Evolutionary conservation across 2,888 invertebrate genomes (phyloP).

Genomic region (Cloeon dipterum): DNA sequence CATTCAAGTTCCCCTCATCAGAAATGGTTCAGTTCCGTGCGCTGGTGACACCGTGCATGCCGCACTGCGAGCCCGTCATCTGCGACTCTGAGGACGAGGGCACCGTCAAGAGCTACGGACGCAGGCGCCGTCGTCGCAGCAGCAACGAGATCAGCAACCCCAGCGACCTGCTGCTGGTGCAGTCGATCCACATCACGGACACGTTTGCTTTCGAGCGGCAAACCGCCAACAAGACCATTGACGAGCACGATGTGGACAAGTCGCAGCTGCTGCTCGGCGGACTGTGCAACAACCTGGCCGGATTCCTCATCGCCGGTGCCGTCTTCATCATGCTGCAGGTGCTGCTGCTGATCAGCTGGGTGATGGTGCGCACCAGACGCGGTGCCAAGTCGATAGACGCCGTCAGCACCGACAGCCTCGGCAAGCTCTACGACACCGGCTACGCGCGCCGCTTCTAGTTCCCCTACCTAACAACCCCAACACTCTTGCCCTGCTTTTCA

Average conservation of each 20-base stretch:
- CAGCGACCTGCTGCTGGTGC: slow-evolving; percentile 69
- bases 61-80: slow-evolving; percentile 75
- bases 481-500: background rate
- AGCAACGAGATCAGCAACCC: slow-evolving; percentile 4
- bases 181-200: slow-evolving; percentile 80
- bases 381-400: background rate
- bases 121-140: slow-evolving; percentile 41
- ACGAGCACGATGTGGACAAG: slow-evolving; percentile 34
- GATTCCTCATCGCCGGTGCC: slow-evolving; percentile 63
- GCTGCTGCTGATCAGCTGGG: slow-evolving; percentile 5
- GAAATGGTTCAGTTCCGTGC: slow-evolving; percentile 90
- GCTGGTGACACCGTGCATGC: slow-evolving; percentile 86
- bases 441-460: slow-evolving; percentile 36
- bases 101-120: slow-evolving; percentile 64
- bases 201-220: slow-evolving; percentile 67
- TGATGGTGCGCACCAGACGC: background rate
- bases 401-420: slow-evolving; percentile 43
- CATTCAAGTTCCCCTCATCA: slow-evolving; percentile 89
- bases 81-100: slow-evolving; percentile 67
- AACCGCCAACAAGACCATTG: slow-evolving; percentile 42
- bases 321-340: slow-evolving; percentile 72
- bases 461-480: too few species aligned
- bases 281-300: slow-evolving; percentile 52
- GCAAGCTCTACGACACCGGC: slow-evolving; percentile 72
- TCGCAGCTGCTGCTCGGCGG: slow-evolving; percentile 18